Conservation (phyloP, 1,140 invertebrate species). For the Drosophila malerkotliana region DNA sequence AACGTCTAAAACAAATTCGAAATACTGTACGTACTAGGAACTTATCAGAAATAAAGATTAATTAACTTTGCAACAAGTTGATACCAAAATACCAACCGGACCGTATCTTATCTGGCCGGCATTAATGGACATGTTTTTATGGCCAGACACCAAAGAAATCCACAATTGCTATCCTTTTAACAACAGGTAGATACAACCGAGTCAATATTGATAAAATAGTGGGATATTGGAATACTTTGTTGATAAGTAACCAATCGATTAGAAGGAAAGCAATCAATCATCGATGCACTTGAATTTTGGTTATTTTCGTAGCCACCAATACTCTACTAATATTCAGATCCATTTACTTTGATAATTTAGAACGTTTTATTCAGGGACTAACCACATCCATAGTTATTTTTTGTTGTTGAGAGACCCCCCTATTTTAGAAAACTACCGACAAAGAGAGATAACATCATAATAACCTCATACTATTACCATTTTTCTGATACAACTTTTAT, state of each 20-base stretch:
- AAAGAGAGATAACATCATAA: neutral
- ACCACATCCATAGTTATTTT: too few species aligned
- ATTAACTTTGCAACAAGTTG: conserved; percentile 19
- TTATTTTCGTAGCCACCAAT: neutral
- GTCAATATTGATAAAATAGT: conserved; percentile 1
- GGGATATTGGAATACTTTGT: neutral
- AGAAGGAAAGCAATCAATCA: conserved; percentile 25
- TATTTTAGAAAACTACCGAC: neutral
- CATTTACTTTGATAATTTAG: too few species aligned
- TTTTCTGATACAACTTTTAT: conserved; percentile 5
- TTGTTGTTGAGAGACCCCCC: too few species aligned
- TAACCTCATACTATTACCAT: too few species aligned
- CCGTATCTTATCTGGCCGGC: conserved; percentile 23
- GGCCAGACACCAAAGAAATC: conserved; percentile 2
- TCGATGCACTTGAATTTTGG: neutral
- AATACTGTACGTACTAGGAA: conserved; percentile 45
- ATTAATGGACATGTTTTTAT: conserved; percentile 29
- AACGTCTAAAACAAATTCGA: conserved; percentile 84
- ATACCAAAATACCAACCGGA: conserved; percentile 7
- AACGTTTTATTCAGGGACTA: too few species aligned
- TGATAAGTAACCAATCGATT: conserved; percentile 2
- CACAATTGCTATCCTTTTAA: neutral
- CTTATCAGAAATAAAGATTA: conserved; percentile 84
- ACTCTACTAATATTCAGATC: neutral
- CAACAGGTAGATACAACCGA: neutral